phyloP scores from a whole-genome alignment of 2,888 invertebrate genomes.

The Agrochola lychnidis region DNA sequence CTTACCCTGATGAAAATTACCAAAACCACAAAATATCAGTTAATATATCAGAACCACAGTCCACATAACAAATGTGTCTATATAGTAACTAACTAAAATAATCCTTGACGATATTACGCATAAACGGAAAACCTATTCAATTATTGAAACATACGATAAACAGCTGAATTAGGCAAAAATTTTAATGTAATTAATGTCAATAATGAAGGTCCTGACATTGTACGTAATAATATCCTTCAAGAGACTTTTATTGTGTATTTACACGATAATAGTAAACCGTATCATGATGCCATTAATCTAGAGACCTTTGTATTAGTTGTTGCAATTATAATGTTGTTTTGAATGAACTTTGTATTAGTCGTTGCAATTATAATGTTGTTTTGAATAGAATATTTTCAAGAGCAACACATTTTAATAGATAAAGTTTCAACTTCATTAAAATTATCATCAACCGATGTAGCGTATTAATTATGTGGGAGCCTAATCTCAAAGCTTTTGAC shows the following conservation, averaged over 20 bases:
- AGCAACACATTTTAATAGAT: slow-evolving; percentile 5
- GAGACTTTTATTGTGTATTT: background rate
- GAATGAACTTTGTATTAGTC: slow-evolving; percentile 7
- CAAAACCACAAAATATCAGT: background rate
- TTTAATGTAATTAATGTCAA: slow-evolving; percentile 6
- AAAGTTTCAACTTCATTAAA: slow-evolving; percentile 20
- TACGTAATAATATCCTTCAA: slow-evolving; percentile 36
- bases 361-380: slow-evolving; percentile 1
- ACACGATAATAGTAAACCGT: background rate
- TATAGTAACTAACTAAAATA: background rate
- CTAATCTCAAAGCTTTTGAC: slow-evolving; percentile 19
- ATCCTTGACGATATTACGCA: slow-evolving; percentile 1
- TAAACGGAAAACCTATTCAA: slow-evolving; percentile 26
- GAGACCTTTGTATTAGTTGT: slow-evolving; percentile 3
- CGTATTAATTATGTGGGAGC: background rate
- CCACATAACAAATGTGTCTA: background rate
- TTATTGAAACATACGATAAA: slow-evolving; percentile 21
- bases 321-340: slow-evolving; percentile 4
- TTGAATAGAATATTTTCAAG: slow-evolving; percentile 8
- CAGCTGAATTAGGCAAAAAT: slow-evolving; percentile 20
- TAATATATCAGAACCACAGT: background rate
- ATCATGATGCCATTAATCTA: slow-evolving; percentile 24
- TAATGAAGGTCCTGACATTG: slow-evolving; percentile 46
- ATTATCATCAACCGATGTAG: background rate
- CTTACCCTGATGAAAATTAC: background rate